These are phyloP conservation scores for Indri indri DNA, from an alignment of 2,113 vertebrate genomes.

Conservation along the genomic window DNA sequence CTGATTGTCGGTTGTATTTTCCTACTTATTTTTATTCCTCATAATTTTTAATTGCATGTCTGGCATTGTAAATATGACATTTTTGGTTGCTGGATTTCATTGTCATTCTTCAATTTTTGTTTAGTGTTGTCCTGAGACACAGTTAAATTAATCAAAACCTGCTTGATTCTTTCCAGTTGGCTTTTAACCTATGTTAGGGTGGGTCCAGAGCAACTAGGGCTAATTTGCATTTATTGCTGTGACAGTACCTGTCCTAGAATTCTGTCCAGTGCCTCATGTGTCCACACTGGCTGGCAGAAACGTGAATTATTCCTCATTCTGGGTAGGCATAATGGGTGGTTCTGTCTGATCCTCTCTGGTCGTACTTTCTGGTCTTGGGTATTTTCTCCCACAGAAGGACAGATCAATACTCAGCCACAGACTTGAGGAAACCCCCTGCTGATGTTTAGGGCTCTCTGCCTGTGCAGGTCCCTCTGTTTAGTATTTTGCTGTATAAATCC, in stretches of 20 bases:
- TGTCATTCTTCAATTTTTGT: neutral
- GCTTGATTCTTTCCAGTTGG: neutral
- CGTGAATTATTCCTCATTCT: neutral
- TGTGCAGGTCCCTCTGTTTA: neutral
- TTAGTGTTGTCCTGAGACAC: neutral
- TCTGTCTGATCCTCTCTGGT: neutral
- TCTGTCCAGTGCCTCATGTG: neutral
- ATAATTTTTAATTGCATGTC: neutral
- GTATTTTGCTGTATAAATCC: neutral
- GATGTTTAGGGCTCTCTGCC: neutral
- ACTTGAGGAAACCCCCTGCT: neutral
- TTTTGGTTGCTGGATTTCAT: neutral
- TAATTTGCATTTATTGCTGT: neutral
- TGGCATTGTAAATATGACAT: neutral
- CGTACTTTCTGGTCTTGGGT: neutral
- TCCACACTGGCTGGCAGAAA: neutral
- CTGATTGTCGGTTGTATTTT: neutral
- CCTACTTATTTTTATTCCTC: neutral
- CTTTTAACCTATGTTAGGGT: neutral
- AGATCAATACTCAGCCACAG: neutral
- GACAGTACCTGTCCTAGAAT: neutral
- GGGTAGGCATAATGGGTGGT: neutral
- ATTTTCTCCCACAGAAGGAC: neutral
- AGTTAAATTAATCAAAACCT: neutral
- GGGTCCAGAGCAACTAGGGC: neutral